Base-by-base conservation (phyloP, 2,888 invertebrate species). In the Leptodirus hochenwartii region DNA sequence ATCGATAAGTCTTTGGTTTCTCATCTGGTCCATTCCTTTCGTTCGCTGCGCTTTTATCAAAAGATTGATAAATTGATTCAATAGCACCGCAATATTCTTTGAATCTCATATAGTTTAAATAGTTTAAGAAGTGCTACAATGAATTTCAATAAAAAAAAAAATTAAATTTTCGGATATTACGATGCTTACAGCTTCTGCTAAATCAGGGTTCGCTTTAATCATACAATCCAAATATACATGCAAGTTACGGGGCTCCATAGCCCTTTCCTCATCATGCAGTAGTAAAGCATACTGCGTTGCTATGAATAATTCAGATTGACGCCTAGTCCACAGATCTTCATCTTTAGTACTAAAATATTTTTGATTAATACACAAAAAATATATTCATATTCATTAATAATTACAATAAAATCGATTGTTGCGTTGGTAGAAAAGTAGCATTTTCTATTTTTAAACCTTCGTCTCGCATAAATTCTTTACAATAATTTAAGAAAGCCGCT, bases 231-330 rank as follows among this genome's bases (percentile, higher is more conserved):
- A 71, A 36, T 69, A 69, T 43, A 66, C 67, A 47, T 88, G 84
- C 34, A 91, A 55, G 42, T 78, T 70, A 34, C 66, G 63, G 0
- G 90, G 80, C 3, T 72, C 58, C 39, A 87, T 51, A 0, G 88
- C 87, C 44, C 74, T 73, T 29, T 67, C 66, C 47, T 85, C 84
- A 52, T 87, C 80, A 25, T 74, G 78, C 49, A 79, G 77, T 30
- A 91, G 51, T 30, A 85, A 58, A 39, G 75, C 72, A 6, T 81
- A 81, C 56, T 90, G 88, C 43, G 84, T 80, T 1, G 84, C 77
- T 32, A 88, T 77, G 46, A 88, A 82, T 27, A 84, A 59, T 52
- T 90, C 88, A 0, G 88, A 87, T 56, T 90, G 88, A 43, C 80
- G 74, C 36, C 77, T 70, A 2, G 85, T 84, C 82, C 82, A 84